Conservation (phyloP, 2,797 vertebrate species). For the Intellagama lesueurii region DNA sequence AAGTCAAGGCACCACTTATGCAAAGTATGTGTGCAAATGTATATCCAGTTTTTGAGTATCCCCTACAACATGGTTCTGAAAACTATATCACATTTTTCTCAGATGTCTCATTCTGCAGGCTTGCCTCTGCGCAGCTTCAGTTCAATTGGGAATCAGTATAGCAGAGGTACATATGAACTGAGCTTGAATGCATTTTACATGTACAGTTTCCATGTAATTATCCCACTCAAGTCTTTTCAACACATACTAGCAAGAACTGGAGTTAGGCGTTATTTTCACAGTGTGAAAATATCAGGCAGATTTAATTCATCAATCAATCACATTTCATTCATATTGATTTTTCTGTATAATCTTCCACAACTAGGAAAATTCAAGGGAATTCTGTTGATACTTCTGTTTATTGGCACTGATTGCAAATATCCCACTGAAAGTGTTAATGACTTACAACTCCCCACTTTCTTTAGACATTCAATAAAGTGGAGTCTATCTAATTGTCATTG, state of each 20-base stretch:
- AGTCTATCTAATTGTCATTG: neutral
- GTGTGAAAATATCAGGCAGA: neutral
- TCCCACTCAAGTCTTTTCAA: neutral
- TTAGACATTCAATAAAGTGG: neutral
- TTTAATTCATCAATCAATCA: neutral
- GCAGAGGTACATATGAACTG: neutral
- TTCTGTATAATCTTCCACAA: neutral
- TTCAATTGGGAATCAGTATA: neutral
- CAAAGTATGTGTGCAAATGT: too few relatives aligned
- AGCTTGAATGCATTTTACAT: neutral
- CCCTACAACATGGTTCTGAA: neutral
- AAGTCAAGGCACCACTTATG: too few relatives aligned
- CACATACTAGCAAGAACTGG: neutral
- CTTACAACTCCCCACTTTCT: neutral
- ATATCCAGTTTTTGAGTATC: neutral
- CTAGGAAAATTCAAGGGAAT: neutral
- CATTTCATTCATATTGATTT: too few relatives aligned
- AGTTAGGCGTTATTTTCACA: neutral
- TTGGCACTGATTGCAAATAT: neutral
- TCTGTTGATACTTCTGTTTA: neutral
- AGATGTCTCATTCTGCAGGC: neutral
- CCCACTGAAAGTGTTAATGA: neutral
- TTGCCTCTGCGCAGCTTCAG: neutral
- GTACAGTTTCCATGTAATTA: neutral
- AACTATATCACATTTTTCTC: neutral